Base-by-base conservation (phyloP, 2,113 vertebrate species). In the Hystrix cristata region DNA sequence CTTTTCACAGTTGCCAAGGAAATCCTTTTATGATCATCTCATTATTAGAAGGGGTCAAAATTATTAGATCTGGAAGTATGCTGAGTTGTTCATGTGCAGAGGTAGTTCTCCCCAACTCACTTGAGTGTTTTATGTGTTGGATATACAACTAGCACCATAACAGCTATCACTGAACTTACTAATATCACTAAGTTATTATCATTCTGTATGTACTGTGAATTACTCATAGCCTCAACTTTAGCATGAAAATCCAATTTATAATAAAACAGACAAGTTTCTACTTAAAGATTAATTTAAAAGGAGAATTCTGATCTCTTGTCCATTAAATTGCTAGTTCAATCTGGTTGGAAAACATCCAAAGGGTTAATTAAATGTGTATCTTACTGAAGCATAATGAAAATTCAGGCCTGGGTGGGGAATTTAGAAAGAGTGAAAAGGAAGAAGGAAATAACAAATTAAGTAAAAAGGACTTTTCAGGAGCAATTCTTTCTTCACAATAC, bases 241-340 rank as follows among this genome's bases (percentile, higher is more conserved):
- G 60, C 67, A 79, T 59, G 80, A 83, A 65, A 78, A 95, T 82
- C 27, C 12, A 74, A 38, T 85, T 81, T 72, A 60, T 82, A 78
- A 92, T 74, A 95, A 96, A 96, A 46, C 57, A 80, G 43, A 43
- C 57, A 74, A 65, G 53, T 84, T 65, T 85, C 80, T 88, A 57
- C 71, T 84, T 19, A 53, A 95, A 76, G 85, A 55, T 78, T 84
- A 89, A 88, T 95, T 90, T 71, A 85, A 82, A 85, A 94, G 80
- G 87, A 84, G 72, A 72, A 74, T 72, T 72, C 46, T 95, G 91
- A 88, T 87, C 67, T 95, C 88, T 83, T 38, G 76, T 83, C 57
- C 91, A 57, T 92, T 74, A 90, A 86, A 88, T 51, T 85, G 81
- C 48, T 59, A 43, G 69, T 72, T 91, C 46, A 21, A 78, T 51